Base-by-base conservation (phyloP, 2,888 invertebrate species). In the Cataglyphis albicans region DNA sequence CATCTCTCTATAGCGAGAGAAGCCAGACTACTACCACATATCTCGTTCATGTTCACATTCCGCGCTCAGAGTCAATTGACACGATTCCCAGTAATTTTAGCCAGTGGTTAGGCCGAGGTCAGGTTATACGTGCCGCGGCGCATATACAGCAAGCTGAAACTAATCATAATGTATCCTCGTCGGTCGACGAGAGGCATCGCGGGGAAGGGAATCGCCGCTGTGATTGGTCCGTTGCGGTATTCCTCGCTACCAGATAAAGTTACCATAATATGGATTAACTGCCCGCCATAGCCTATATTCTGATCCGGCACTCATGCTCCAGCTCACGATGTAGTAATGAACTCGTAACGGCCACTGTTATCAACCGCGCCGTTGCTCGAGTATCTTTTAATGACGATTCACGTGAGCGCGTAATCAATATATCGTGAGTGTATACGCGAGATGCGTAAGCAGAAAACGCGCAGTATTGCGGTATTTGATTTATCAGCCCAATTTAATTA, bases 201-300 rank as follows among this genome's bases (percentile, higher is more conserved):
- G 59, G 76, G 52, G 44, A 57, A 72, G 72, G 59, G 72, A 72
- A 72, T 32, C 63, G 83, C 76, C 70, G 85, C 86, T 84, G 85
- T 87, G 90, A 90, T 90, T 90, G 90, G 90, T 87, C 86, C 87
- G 88, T 72, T 90, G 90, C 88, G 90, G 90, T 90, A 89, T 87
- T 88, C 88, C 90, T 88, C 84, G 86, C 84, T 87, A 85, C 80
- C 88, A 87, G 90, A 90, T 90, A 90, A 90, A 90, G 90, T 90
- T 90, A 89, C 89, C 88, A 89, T 90, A 90, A 90, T 90, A 88
- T 88, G 89, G 87, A 90, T 90, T 90, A 90, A 90, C 90, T 88
- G 85, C 61, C 84, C 85, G 88, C 85, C 89, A 86, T 87, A 90
- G 84, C 84, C 85, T 86, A 85, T 90, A 86, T 88, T 85, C 88